Percentiles rank a stretch among this genome's conserved stretches.
These are phyloP conservation scores for Mormyrus lacerda DNA, from an alignment of 2,113 vertebrate species.

Conservation along the genomic window DNA sequence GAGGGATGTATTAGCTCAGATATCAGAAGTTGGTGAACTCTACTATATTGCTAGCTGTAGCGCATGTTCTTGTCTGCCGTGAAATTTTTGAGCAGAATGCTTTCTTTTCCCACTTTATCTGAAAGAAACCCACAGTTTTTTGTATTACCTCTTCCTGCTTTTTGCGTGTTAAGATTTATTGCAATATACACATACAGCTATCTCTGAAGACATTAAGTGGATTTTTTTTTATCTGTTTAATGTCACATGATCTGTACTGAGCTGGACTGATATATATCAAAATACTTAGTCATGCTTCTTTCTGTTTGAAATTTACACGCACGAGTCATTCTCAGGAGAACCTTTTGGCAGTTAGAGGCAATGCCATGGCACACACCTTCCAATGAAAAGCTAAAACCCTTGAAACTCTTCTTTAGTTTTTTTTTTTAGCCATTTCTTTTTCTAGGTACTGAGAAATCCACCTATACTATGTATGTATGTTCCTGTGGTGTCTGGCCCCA, in stretches of 20 bases:
- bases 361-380: background rate
- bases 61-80: background rate
- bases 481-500: background rate
- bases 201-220: background rate
- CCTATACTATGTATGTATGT: background rate
- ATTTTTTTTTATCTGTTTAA: background rate
- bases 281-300: background rate
- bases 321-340: background rate
- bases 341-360: background rate
- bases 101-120: background rate
- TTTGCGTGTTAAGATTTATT: background rate
- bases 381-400: background rate
- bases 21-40: background rate
- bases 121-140: background rate
- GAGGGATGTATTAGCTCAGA: conserved; percentile 2
- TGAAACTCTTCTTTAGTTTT: background rate
- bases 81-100: background rate
- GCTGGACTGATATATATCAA: background rate
- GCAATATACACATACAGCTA: background rate
- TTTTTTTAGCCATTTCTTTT: background rate
- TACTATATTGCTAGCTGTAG: background rate
- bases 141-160: background rate
- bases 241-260: background rate
- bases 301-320: background rate
- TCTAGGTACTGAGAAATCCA: background rate